Evolutionary conservation across 2,797 vertebrate genomes (phyloP).

Genomic region (Furcifer pardalis): DNA sequence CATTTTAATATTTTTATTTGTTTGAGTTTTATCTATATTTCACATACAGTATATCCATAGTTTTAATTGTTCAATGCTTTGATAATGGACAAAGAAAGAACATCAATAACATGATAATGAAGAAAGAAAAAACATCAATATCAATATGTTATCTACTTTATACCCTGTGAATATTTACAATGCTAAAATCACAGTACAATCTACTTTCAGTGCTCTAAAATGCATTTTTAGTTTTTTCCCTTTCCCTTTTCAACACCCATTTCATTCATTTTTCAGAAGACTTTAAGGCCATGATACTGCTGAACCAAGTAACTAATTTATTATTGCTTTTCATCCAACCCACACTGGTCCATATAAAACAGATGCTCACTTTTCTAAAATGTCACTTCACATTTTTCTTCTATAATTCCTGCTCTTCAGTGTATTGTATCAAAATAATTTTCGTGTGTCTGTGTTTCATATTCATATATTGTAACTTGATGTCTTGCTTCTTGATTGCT

Average conservation of each 20-base stretch:
- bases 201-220: constrained; percentile 12
- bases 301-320: constrained; percentile 17
- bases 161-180: neutral
- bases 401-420: neutral
- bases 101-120: too few species aligned
- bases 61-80: too few species aligned
- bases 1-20: too few species aligned
- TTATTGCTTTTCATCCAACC: constrained; percentile 19
- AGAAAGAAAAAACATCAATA: too few species aligned
- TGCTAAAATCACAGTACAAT: constrained; percentile 11
- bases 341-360: constrained; percentile 22
- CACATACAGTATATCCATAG: too few species aligned
- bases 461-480: neutral
- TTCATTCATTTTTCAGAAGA: constrained; percentile 27
- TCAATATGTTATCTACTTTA: too few species aligned
- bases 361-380: constrained; percentile 52
- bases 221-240: constrained; percentile 1
- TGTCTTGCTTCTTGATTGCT: neutral
- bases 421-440: neutral
- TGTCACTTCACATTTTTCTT: constrained; percentile 37
- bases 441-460: neutral
- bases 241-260: neutral
- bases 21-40: too few species aligned
- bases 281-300: neutral
- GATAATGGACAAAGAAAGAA: too few species aligned